Evolutionary conservation across 2,797 vertebrate species (phyloP).

Genomic region (Cuculus canorus): DNA sequence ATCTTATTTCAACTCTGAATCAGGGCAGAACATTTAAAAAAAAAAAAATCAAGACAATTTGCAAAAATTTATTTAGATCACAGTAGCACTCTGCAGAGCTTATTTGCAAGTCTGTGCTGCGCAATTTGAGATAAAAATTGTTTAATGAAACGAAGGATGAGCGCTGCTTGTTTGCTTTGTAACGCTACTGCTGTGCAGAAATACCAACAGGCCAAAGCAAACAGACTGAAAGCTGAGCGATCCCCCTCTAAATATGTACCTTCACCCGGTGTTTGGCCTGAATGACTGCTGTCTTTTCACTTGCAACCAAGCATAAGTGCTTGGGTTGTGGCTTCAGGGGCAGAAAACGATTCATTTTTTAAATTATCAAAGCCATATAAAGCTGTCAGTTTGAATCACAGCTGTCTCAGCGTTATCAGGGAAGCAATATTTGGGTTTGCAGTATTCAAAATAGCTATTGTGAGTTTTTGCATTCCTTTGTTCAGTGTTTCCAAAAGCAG

Average conservation of each 20-base stretch:
- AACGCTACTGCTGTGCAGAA: not conserved
- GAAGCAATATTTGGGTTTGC: constrained; percentile 23
- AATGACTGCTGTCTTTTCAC: not conserved
- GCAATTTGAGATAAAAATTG: constrained; percentile 32
- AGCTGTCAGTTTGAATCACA: constrained; percentile 30
- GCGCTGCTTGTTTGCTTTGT: constrained; percentile 2
- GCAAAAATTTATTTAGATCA: constrained; percentile 44
- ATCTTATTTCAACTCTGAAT: constrained; percentile 30
- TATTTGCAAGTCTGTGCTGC: constrained; percentile 54
- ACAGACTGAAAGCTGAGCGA: not conserved
- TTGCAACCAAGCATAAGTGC: not conserved
- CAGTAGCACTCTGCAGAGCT: constrained; percentile 47
- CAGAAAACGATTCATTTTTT: not conserved
- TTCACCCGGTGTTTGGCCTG: not conserved
- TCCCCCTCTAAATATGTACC: not conserved
- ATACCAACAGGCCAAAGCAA: constrained; percentile 2
- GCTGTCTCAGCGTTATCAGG: not conserved
- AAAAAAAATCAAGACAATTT: constrained; percentile 39
- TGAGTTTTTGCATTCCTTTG: constrained; percentile 60
- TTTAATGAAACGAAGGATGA: constrained; percentile 31
- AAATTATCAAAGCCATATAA: not conserved
- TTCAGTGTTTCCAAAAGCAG: constrained; percentile 4
- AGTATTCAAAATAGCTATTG: constrained; percentile 12
- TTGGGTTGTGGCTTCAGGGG: not conserved
- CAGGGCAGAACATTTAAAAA: not conserved